Evolutionary conservation across 2,797 vertebrate species (phyloP).

Genomic region (Siniperca undulata): DNA sequence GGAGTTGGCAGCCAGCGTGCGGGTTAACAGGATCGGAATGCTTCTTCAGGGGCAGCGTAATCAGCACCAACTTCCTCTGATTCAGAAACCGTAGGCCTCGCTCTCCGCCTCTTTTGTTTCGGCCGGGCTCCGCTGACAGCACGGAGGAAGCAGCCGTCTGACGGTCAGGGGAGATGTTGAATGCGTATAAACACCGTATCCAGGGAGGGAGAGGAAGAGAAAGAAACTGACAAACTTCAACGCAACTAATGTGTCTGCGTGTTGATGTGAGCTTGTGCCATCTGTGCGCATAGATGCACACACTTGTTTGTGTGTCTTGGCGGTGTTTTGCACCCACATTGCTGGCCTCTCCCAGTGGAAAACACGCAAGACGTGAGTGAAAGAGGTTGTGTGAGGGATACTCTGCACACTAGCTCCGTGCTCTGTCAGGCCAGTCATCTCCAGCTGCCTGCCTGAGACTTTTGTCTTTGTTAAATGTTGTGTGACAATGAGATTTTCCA

Average conservation of each 20-base stretch:
- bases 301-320: conserved; percentile 68
- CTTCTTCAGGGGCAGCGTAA: conserved; percentile 80
- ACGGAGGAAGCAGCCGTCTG: conserved; percentile 79
- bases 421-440: conserved; percentile 70
- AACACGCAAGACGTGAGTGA: conserved; percentile 48
- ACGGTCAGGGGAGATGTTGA: conserved; percentile 70
- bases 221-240: conserved; percentile 50
- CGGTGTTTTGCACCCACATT: conserved; percentile 28
- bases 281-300: conserved; percentile 56
- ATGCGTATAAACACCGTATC: conserved; percentile 72
- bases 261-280: conserved; percentile 60
- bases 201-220: conserved; percentile 50
- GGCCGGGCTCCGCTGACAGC: conserved; percentile 75
- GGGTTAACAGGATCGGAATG: conserved; percentile 81
- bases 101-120: conserved; percentile 82
- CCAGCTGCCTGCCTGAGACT: conserved; percentile 69
- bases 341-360: conserved; percentile 60
- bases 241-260: conserved; percentile 51
- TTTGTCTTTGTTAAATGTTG: conserved; percentile 86
- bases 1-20: conserved; percentile 65
- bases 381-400: conserved; percentile 60
- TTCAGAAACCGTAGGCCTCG: conserved; percentile 74
- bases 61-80: conserved; percentile 86
- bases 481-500: conserved; percentile 85
- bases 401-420: conserved; percentile 44